phyloP scores from a whole-genome alignment of 2,113 vertebrate genomes.

The Eclectus roratus region DNA sequence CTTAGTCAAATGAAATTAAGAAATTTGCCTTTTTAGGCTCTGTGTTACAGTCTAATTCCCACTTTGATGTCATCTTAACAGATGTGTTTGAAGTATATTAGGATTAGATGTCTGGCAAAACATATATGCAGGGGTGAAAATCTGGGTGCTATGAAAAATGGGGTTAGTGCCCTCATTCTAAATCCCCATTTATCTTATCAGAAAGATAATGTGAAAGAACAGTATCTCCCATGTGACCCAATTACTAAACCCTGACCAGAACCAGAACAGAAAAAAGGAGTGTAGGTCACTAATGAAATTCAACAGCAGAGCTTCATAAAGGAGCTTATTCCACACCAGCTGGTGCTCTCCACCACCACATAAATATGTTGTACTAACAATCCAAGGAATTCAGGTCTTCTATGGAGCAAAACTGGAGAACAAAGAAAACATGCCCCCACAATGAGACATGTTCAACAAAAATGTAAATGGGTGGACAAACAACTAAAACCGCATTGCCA shows the following conservation, averaged over 20 bases:
- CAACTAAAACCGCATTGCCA: background rate
- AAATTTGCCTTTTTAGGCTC: background rate
- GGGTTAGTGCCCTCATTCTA: slow-evolving; percentile 33
- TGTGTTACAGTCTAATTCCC: background rate
- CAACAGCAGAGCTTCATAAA: slow-evolving; percentile 1
- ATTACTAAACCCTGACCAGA: background rate
- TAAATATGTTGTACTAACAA: background rate
- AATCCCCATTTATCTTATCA: background rate
- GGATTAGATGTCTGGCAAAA: slow-evolving; percentile 46
- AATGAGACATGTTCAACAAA: background rate
- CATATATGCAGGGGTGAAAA: background rate
- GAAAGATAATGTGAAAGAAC: slow-evolving; percentile 18
- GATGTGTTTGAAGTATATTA: background rate
- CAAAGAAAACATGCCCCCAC: background rate
- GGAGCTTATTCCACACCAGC: slow-evolving; percentile 46
- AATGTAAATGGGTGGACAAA: background rate
- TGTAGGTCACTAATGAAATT: slow-evolving; percentile 34
- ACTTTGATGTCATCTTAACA: slow-evolving; percentile 6
- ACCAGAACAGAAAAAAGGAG: background rate
- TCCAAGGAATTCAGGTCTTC: background rate
- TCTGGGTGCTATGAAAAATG: slow-evolving; percentile 8
- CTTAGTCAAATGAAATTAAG: background rate
- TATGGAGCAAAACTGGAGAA: background rate
- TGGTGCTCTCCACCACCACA: background rate
- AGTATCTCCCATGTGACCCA: background rate